Base-by-base conservation (phyloP, 1,140 invertebrate species). In the Heliconius nattereri region DNA sequence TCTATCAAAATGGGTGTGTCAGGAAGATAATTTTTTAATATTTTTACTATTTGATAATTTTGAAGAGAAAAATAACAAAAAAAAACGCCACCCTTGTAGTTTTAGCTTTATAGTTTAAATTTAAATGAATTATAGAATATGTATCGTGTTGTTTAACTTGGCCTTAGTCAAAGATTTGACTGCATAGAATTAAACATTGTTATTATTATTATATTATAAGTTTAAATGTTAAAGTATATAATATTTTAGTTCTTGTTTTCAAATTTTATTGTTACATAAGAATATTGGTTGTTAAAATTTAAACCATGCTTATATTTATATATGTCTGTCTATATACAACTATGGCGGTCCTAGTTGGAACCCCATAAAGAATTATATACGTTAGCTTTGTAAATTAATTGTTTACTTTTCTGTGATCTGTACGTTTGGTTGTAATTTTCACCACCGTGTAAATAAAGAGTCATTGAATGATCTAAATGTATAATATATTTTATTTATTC, bases 401-500 rank as follows among this genome's bases (percentile, higher is more conserved):
- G 75, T 76, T 89, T 90, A 87, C 80, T 88, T 88, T 87, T 85
- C 85, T 92, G 89, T 89, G 87, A 89, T 89, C 84, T 86, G 81
- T 81, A 83, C 77, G 81, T 89, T 91, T 89, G 84, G 84, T 90
- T 93, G 86, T 91, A 90, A 80, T 76, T 78, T 73, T 86, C 87
- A 90, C 90, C 89, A 93, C 88, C 90, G 81, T 93, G 91, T 94
- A 94, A 94, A 94, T 94, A 94, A 94, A 94, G 79, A 90, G 83
- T 92, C 91, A 94, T 92, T 91, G 90, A 91, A 92, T 91, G 89
- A 93, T 94, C 91, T 94, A 90, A 92, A 91, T 94, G 92, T 94
- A 90, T 76, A 32, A 35, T 73, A 85, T 84, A 87, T 93, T 93
- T 93, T 85, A 66, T 66, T 66, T 66, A 3, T 66, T 35, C 35